These are phyloP conservation scores for Acrossocheilus fasciatus DNA, from an alignment of 2,797 vertebrate genomes.

Conservation along the genomic window DNA sequence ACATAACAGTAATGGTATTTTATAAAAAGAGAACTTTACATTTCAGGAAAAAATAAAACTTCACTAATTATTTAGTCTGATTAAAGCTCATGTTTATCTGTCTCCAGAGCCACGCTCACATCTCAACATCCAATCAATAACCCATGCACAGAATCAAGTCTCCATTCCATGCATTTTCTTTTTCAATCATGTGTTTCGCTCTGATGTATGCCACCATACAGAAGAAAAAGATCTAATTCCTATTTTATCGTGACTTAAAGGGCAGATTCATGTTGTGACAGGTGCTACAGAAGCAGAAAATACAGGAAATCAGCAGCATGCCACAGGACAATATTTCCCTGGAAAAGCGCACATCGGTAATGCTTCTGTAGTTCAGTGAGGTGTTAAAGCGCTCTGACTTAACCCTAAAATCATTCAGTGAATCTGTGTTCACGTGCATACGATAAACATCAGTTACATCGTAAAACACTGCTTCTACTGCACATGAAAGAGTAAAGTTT, in stretches of 20 bases:
- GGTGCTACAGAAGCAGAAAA: not conserved
- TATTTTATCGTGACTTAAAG: not conserved
- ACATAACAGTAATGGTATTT: not conserved
- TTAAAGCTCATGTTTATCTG: too few relatives aligned
- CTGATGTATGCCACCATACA: not conserved
- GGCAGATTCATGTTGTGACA: not conserved
- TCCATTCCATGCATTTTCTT: too few relatives aligned
- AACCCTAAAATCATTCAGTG: not conserved
- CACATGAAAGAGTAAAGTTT: not conserved
- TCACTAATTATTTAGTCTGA: too few relatives aligned
- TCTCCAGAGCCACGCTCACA: too few relatives aligned
- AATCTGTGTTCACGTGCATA: too few relatives aligned
- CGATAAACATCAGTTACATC: not conserved
- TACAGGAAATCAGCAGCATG: not conserved
- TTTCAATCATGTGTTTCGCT: not conserved
- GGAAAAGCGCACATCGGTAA: not conserved
- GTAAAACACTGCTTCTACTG: not conserved
- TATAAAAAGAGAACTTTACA: not conserved
- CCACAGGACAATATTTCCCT: not conserved
- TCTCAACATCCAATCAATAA: too few relatives aligned
- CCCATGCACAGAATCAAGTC: too few relatives aligned
- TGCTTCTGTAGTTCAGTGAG: not conserved
- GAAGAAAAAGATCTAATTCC: not conserved
- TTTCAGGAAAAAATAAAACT: not conserved
- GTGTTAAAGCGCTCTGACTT: not conserved